These are phyloP conservation scores for Trissonchulus latispiculum DNA, from an alignment of 2,888 invertebrate genomes.

Conservation along the genomic window DNA sequence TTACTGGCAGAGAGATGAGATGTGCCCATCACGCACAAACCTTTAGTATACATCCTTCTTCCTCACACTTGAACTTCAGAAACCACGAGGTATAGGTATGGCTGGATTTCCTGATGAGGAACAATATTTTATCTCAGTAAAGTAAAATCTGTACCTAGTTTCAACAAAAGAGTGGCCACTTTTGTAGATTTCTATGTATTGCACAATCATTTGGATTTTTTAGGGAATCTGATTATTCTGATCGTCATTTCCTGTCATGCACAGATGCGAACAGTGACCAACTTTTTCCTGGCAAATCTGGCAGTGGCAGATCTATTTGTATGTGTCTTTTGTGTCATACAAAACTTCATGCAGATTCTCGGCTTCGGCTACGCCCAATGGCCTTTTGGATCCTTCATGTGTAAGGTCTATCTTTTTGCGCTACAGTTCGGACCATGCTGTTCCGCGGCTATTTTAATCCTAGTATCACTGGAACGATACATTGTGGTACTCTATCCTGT, in stretches of 20 bases:
- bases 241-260: constrained; percentile 71
- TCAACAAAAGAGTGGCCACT: no score
- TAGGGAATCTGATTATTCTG: constrained; percentile 77
- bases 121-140: no score
- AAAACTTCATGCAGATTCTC: constrained; percentile 70
- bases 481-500: constrained; percentile 56
- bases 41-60: no score
- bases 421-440: constrained; percentile 72
- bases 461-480: constrained; percentile 71
- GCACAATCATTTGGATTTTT: no score
- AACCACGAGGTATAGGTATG: no score
- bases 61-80: no score
- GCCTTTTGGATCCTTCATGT: constrained; percentile 57
- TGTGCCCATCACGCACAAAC: no score
- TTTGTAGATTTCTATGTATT: no score
- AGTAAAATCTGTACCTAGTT: no score
- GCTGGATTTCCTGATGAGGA: no score
- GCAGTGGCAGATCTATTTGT: constrained; percentile 82
- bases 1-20: no score
- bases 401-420: constrained; percentile 81
- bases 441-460: constrained; percentile 75
- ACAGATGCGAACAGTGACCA: constrained; percentile 72
- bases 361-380: constrained; percentile 41
- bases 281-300: constrained; percentile 79
- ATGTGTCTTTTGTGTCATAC: constrained; percentile 81